Base-by-base conservation (phyloP, 2,113 vertebrate species). In the Pagrus major region DNA sequence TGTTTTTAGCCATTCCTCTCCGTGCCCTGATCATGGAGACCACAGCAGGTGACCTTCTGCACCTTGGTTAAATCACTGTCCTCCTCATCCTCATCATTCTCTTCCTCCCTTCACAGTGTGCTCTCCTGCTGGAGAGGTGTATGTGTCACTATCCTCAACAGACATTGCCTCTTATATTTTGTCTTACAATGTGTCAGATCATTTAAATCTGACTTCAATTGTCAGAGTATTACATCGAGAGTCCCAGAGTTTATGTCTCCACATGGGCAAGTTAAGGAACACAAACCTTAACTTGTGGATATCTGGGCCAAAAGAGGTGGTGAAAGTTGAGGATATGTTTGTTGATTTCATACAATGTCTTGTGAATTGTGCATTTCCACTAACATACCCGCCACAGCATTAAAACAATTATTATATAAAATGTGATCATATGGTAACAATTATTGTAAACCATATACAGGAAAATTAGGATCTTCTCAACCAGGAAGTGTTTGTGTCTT, bases 21-120 rank as follows among this genome's bases (percentile, higher is more conserved):
- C 97, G 92, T 99, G 96, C 96, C 96, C 93, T 94, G 96, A 98
- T 91, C 96, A 97, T 96, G 97, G 91, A 88, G 92, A 99, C 96
- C 96, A 96, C 96, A 97, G 97, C 98, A 99, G 98, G 98, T 99
- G 97, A 99, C 96, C 90, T 81, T 94, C 91, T 95, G 94, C 93
- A 92, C 95, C 87, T 93, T 95, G 95, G 94, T 91, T 95, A 14
- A 76, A 37, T 76, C 61, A 71, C 39, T 20, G 6, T 74, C 71
- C 35, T 44, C 65, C 55, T 68, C 90, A 60, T 81, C 70, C 25
- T 60, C 86, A 83, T 81, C 87, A 27, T 46, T 8, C 23, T 66
- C 60, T 54, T 64, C 55, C 76, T 75, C 76, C 67, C 37, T 47
- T 76, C 76, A 69, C 82, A 54, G 52, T 86, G 71, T 88, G 89